Conservation (phyloP, 2,797 vertebrate species). For the Anabacerthia variegaticeps region DNA sequence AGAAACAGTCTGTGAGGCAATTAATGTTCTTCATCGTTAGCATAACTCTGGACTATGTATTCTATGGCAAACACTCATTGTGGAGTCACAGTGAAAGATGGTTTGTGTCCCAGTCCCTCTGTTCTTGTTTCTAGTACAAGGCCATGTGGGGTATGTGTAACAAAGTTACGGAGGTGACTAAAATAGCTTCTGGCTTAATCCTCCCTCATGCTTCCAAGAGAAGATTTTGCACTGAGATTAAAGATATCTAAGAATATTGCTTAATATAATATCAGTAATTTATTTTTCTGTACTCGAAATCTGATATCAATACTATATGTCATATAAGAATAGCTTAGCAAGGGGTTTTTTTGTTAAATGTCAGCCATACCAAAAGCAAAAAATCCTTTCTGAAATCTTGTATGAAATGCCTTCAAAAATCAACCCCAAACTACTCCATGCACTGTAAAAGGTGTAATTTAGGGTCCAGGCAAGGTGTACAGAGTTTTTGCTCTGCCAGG, state of each 20-base stretch:
- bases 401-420: conserved; percentile 8
- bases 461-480: neutral
- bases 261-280: neutral
- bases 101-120: neutral
- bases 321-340: neutral
- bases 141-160: neutral
- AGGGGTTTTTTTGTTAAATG: neutral
- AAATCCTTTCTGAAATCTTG: neutral
- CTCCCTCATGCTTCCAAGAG: neutral
- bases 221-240: neutral
- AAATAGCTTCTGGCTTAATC: neutral
- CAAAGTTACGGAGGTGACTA: neutral
- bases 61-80: neutral
- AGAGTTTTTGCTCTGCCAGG: conserved; percentile 14
- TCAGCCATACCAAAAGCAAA: neutral
- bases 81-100: neutral
- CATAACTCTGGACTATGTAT: neutral
- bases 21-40: neutral
- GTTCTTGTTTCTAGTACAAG: neutral
- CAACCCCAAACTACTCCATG: neutral
- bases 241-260: neutral
- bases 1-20: neutral
- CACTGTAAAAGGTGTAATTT: neutral
- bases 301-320: neutral
- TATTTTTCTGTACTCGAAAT: neutral